A percentile compares a stretch with the other conserved stretches of the same genome.
Evolutionary conservation across 2,888 invertebrate species (phyloP).

Genomic region (Flexamia atlantica): DNA sequence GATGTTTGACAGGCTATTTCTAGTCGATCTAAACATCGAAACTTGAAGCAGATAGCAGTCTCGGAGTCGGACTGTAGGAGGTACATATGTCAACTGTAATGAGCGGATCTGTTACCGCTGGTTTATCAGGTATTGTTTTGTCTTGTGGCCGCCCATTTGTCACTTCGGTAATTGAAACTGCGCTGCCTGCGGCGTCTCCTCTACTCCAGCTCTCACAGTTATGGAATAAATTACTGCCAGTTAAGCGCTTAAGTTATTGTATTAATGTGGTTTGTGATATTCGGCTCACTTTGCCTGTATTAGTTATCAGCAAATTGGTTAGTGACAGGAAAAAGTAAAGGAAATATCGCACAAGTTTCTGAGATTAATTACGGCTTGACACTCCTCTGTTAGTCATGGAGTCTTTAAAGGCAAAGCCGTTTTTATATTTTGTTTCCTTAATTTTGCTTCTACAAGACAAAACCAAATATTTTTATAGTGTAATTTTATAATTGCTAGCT

Average conservation of each 20-base stretch:
- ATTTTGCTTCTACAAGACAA: no score
- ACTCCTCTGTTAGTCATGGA: no score
- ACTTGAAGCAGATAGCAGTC: not conserved
- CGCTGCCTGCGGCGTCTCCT: not conserved
- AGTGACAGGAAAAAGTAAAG: no score
- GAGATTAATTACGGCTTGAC: no score
- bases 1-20: no score
- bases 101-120: constrained; percentile 38
- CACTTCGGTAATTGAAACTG: constrained; percentile 43
- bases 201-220: not conserved
- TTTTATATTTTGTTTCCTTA: no score
- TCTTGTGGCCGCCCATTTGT: constrained; percentile 48
- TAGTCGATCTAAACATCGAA: no score
- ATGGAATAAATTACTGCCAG: constrained; percentile 32
- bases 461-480: no score
- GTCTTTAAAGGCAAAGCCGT: no score
- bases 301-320: no score
- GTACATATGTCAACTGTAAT: constrained; percentile 28
- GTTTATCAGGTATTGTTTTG: constrained; percentile 37
- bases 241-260: constrained; percentile 8
- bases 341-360: no score
- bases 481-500: no score
- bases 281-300: not conserved
- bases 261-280: constrained; percentile 8
- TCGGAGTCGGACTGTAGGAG: not conserved